Evolutionary conservation across 1,140 invertebrate genomes (phyloP).

Genomic region (Heliconius hermathena): DNA sequence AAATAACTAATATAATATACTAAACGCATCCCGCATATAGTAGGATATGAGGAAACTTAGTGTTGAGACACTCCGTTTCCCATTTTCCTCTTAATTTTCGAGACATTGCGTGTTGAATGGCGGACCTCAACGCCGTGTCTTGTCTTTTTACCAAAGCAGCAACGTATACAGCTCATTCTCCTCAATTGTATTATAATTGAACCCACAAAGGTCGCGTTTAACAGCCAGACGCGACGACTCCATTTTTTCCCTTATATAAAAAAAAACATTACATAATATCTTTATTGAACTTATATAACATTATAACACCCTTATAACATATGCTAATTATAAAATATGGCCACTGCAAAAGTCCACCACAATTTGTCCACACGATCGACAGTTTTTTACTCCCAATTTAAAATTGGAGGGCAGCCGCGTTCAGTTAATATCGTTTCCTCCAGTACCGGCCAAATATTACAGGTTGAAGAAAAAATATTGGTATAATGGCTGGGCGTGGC

Average conservation of each 20-base stretch:
- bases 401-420: background rate
- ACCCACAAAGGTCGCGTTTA: background rate
- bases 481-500: conserved; percentile 25
- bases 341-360: background rate
- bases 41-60: background rate
- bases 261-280: background rate
- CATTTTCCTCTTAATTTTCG: background rate
- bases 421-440: conserved; percentile 27
- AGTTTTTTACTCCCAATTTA: conserved; percentile 3
- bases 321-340: conserved; percentile 14
- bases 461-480: background rate
- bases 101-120: background rate
- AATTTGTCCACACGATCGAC: conserved; percentile 14
- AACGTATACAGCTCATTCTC: background rate
- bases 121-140: background rate
- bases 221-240: too few relatives aligned
- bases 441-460: conserved; percentile 8
- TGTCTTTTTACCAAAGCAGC: background rate
- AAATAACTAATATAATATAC: too few relatives aligned
- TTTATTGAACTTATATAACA: background rate
- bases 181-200: background rate
- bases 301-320: background rate
- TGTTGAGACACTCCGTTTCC: background rate
- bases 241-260: too few relatives aligned
- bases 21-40: background rate